Evolutionary conservation across 2,888 invertebrate species (phyloP).

Genomic region (Thalpophila matura): DNA sequence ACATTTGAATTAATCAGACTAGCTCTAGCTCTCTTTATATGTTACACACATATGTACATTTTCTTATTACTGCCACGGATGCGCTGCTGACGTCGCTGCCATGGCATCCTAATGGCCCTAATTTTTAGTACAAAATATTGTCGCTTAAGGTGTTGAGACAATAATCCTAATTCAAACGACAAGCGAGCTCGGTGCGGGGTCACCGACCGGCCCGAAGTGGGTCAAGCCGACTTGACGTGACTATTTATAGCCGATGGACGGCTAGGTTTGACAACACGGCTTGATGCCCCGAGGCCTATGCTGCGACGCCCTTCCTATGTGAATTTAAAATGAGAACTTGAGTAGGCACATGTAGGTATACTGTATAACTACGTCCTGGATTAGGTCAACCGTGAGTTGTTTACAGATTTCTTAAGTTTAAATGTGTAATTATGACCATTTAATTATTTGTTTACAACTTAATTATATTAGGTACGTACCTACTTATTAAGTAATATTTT

Average conservation of each 20-base stretch:
- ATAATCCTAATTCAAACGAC: constrained; percentile 61
- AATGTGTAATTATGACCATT: too few species aligned
- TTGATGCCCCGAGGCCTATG: constrained; percentile 45
- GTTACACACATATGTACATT: too few species aligned
- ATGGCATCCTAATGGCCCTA: too few species aligned
- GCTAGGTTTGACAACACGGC: constrained; percentile 69
- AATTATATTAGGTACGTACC: too few species aligned
- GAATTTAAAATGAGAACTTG: constrained; percentile 49
- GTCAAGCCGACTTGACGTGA: constrained; percentile 74
- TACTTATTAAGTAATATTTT: too few species aligned
- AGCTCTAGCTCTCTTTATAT: too few species aligned
- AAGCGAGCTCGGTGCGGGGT: constrained; percentile 70
- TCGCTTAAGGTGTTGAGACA: constrained; percentile 29
- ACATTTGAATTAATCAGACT: too few species aligned
- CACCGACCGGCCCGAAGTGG: constrained; percentile 73
- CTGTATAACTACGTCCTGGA: not conserved
- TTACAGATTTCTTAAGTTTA: not conserved
- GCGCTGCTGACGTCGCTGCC: too few species aligned
- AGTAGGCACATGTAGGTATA: not conserved
- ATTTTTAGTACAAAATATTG: constrained; percentile 13
- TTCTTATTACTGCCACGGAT: too few species aligned
- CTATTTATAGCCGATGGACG: constrained; percentile 75
- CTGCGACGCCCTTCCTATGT: constrained; percentile 51
- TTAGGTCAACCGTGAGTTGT: not conserved
- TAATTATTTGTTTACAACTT: too few species aligned